Evolutionary conservation across 2,113 vertebrate genomes (phyloP), one percentile per base, ranked within the genome.

Genomic region (Prunella himalayana): DNA sequence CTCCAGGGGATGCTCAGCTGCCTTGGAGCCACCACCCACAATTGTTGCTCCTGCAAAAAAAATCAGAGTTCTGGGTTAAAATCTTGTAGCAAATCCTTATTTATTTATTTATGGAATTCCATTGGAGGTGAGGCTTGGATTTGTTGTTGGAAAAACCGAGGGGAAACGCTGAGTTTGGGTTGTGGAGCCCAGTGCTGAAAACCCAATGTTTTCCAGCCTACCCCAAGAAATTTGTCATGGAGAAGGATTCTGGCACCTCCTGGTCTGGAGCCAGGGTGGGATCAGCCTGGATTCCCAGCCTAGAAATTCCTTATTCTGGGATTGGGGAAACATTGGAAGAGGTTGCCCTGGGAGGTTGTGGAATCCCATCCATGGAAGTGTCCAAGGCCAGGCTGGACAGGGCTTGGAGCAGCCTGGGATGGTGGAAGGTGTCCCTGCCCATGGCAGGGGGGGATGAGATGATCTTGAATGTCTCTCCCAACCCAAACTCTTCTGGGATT

Each of bases 111-210:
- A 23, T 44, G 33, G 24, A 42, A 13, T 69, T 69, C 14, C 3
- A 2, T 8, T 5, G 4, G 44, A 47, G 13, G 24, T 3, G 10
- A 27, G 33, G 15, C 24, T 33, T 4, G 0, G 5, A 17, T 59
- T 35, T 30, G 7, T 16, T 45, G 8, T 41, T 66, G 50, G 45
- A 51, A 70, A 41, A 33, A 23, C 23, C 0, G 0, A 42, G 8
- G 8, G 56, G 14, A 79, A 81, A 37, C 1, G 3, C 2, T 9
- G 44, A 56, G 28, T 33, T 60, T 56, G 45, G 39, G 35, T 9
- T 50, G 12, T 61, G 3, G 8, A 70, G 7, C 12, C 7, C 10
- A 2, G 14, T 2, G 30, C 18, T 21, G 42, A 76, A 83, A 80
- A 15, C 19, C 30, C 15, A 4, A 1, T 1, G 7, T n/a, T 53